A percentile compares a stretch with the other conserved stretches of the same genome.
phyloP scores from a whole-genome alignment of 2,888 invertebrate genomes.

The Hypolimnas misippus region DNA sequence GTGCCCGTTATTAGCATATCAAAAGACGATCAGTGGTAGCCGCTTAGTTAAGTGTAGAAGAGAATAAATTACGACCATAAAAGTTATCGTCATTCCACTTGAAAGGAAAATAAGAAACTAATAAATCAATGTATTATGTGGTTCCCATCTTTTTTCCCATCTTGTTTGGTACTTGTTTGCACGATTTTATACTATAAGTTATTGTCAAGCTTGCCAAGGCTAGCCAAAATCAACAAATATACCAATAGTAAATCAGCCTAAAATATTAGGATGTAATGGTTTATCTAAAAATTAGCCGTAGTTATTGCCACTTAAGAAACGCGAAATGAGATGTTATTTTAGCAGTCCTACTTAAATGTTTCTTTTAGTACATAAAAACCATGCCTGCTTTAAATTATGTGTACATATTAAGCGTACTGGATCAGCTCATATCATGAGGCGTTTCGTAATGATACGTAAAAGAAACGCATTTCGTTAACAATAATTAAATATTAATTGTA shows the following conservation, averaged over 20 bases:
- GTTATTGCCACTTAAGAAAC: too few relatives aligned
- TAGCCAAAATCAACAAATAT: conserved; percentile 17
- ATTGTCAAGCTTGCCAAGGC: too few relatives aligned
- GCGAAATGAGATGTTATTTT: too few relatives aligned
- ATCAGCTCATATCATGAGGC: too few relatives aligned
- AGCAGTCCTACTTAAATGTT: too few relatives aligned
- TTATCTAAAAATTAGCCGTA: too few relatives aligned
- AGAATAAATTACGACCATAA: conserved; percentile 57
- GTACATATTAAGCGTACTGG: too few relatives aligned
- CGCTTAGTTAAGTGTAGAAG: conserved; percentile 50
- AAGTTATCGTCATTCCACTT: conserved; percentile 40
- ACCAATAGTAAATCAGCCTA: background rate
- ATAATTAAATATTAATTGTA: too few relatives aligned
- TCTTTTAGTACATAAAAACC: too few relatives aligned
- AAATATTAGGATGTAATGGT: background rate
- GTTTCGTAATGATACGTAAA: too few relatives aligned
- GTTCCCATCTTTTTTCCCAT: conserved; percentile 20
- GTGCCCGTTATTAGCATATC: conserved; percentile 26
- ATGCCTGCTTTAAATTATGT: too few relatives aligned
- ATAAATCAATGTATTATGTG: conserved; percentile 33
- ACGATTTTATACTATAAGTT: conserved; percentile 17
- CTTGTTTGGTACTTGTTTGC: conserved; percentile 23
- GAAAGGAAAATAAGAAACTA: conserved; percentile 26
- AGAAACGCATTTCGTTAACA: too few relatives aligned
- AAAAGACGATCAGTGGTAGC: conserved; percentile 22